Evolutionary conservation across 2,888 invertebrate species (phyloP).

Genomic region (Daptonema setosum): DNA sequence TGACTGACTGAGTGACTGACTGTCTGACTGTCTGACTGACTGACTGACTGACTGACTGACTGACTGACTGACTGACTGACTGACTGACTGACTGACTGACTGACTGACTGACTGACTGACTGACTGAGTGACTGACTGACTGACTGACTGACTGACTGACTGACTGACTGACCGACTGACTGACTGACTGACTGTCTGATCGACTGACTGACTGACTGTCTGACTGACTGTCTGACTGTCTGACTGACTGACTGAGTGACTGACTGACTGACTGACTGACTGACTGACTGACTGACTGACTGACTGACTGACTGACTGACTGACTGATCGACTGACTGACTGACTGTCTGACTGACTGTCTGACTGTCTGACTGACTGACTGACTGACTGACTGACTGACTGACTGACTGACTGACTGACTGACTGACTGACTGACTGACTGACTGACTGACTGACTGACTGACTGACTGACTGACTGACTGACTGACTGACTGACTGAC

Average conservation of each 20-base stretch:
- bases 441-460: neutral
- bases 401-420: conserved; percentile 11
- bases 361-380: neutral
- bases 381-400: neutral
- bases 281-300: neutral
- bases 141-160: neutral
- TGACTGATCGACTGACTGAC: conserved; percentile 10
- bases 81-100: neutral
- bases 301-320: neutral
- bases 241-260: neutral
- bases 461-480: conserved; percentile 11
- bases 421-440: neutral
- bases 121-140: conserved; percentile 11
- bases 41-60: neutral
- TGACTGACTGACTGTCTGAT: conserved; percentile 6
- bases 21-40: neutral
- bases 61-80: conserved; percentile 11
- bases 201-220: conserved; percentile 8
- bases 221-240: neutral
- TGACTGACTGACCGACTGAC: neutral
- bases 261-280: conserved; percentile 11
- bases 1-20: neutral
- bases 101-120: neutral
- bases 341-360: neutral
- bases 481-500: neutral